Conservation (phyloP, 2,888 invertebrate genomes). For the Acleris literana region DNA sequence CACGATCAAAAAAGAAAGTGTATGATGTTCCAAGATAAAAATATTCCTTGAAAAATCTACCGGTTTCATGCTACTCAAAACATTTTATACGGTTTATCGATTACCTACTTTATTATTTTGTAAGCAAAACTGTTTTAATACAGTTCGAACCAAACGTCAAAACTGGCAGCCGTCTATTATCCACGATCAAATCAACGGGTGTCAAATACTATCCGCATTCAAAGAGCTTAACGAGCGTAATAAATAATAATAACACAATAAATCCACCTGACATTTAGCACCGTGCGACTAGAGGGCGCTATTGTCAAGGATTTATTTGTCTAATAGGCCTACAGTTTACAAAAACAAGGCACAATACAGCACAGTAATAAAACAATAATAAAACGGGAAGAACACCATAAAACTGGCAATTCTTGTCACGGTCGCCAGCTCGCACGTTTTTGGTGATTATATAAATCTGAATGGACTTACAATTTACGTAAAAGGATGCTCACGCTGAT, state of each 20-base stretch:
- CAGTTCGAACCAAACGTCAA: slow-evolving; percentile 22
- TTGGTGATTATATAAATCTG: not conserved
- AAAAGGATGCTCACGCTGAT: slow-evolving; percentile 57
- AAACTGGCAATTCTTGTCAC: slow-evolving; percentile 49
- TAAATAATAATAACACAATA: slow-evolving; percentile 18
- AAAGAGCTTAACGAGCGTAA: slow-evolving; percentile 28
- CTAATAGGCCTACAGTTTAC: slow-evolving; percentile 21
- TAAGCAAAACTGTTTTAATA: slow-evolving; percentile 5
- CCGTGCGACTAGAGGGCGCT: slow-evolving; percentile 38
- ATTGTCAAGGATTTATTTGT: slow-evolving; percentile 28
- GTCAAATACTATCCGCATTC: slow-evolving; percentile 30
- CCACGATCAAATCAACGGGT: slow-evolving; percentile 24
- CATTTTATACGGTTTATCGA: too few relatives aligned
- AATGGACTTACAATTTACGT: slow-evolving; percentile 38
- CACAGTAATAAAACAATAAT: slow-evolving; percentile 39
- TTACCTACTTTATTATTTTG: not conserved
- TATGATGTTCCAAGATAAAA: not conserved
- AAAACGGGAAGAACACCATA: slow-evolving; percentile 54
- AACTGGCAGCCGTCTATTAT: slow-evolving; percentile 13
- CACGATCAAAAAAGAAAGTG: not conserved
- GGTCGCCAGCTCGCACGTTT: slow-evolving; percentile 44
- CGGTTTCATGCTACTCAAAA: not conserved
- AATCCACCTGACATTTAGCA: slow-evolving; percentile 41
- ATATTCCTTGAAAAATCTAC: not conserved
- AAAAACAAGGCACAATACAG: slow-evolving; percentile 38